Evolutionary conservation across 2,797 vertebrate genomes (phyloP), one percentile per base, ranked within the genome.

Genomic region (Saxicola maurus): DNA sequence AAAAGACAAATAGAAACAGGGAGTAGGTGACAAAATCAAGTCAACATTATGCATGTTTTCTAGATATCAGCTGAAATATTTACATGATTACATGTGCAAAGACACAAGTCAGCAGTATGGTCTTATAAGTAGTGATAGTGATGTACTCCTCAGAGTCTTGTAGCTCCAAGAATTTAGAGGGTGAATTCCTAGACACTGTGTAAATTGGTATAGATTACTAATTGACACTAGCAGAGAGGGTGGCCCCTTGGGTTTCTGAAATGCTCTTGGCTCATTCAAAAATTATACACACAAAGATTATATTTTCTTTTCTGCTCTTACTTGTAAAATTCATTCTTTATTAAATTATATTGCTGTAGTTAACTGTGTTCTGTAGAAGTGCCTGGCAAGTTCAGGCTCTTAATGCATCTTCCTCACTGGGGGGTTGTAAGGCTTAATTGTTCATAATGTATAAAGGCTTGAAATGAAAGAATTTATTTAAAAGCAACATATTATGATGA

Each of bases 351-450:
- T 85, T 93, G 85, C 69, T 69, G 55, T 90, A 78, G 79, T 94
- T 93, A 90, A 94, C 46, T 81, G 55, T 53, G 12, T 42, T 79
- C 62, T 76, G 55, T 64, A 45, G 61, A 66, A 56, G 30, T 86
- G 65, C 72, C 81, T 82, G 21, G 51, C 74, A 90, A 61, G 66
- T 86, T 91, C 52, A 48, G 72, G 53, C 53, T 90, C 87, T 84
- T 90, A 92, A 90, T 82, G 66, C 17, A 2, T 79, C 52, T 86
- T 76, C 72, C 69, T 87, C 82, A 8, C 85, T 75, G 75, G 75
- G 94, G 92, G 81, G 72, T 82, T 88, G 61, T 94, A 65, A 92
- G 79, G 74, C 77, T 92, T 91, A 90, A 94, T 94, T 94, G 82
- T 92, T 94, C 86, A 48, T 91, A 82, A 86, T 71, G 64, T 35